Percentiles rank a stretch among this genome's conserved stretches.
Evolutionary conservation across 2,113 vertebrate species (phyloP).

Genomic region (Carollia perspicillata): DNA sequence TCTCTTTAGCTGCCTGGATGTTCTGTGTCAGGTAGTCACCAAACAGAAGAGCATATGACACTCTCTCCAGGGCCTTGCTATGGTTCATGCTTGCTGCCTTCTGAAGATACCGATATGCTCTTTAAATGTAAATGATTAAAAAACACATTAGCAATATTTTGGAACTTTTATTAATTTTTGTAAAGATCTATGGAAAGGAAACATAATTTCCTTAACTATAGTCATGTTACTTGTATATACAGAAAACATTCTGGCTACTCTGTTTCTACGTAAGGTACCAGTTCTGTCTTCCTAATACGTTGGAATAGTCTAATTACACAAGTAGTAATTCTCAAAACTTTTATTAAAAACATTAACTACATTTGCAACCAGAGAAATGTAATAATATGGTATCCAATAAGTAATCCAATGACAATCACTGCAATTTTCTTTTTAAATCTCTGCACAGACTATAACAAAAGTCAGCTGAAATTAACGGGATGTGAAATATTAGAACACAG

Average conservation of each 20-base stretch:
- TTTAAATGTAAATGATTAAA: constrained; percentile 75
- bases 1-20: constrained; percentile 88
- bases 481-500: background rate
- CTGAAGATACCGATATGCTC: constrained; percentile 91
- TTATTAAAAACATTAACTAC: background rate
- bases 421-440: constrained; percentile 34
- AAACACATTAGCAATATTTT: constrained; percentile 52
- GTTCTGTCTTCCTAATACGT: background rate
- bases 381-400: background rate
- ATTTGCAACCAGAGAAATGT: background rate
- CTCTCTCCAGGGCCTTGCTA: constrained; percentile 94
- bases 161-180: background rate
- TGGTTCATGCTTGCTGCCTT: constrained; percentile 93
- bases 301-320: background rate
- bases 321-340: background rate
- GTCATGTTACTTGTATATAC: background rate
- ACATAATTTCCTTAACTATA: background rate
- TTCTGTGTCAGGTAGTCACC: constrained; percentile 95
- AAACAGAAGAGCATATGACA: constrained; percentile 94
- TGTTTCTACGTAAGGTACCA: background rate
- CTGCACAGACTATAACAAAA: background rate
- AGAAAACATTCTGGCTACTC: constrained; percentile 15
- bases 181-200: constrained; percentile 29
- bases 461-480: background rate
- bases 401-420: background rate